Percentiles rank a stretch among this genome's conserved stretches.
Conservation (phyloP, 2,113 vertebrate species). For the Trichomycterus rosablanca region DNA sequence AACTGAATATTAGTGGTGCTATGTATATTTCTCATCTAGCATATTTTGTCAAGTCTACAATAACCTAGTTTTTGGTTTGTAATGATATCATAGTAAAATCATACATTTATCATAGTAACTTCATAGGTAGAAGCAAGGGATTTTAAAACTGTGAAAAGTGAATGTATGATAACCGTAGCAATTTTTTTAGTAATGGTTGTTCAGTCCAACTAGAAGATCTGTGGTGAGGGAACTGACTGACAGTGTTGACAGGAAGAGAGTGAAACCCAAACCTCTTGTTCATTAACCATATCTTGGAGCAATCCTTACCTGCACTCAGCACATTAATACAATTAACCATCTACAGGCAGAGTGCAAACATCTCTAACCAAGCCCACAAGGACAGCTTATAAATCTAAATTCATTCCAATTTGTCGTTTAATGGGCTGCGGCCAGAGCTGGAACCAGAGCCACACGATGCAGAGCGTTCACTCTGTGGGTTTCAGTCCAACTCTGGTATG, state of each 20-base stretch:
- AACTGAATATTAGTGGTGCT: no score
- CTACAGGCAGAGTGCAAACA: constrained; percentile 11
- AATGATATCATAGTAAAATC: no score
- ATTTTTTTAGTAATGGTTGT: no score
- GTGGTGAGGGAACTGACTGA: background rate
- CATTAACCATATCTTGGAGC: constrained; percentile 8
- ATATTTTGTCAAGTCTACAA: no score
- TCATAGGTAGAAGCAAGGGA: no score
- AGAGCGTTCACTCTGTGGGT: background rate
- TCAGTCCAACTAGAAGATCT: no score
- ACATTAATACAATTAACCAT: constrained; percentile 9
- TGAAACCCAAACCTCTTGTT: background rate
- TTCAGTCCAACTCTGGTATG: constrained; percentile 15
- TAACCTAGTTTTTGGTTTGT: no score
- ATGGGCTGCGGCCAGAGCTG: background rate
- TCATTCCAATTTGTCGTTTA: constrained; percentile 12
- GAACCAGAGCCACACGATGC: constrained; percentile 2
- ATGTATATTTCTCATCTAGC: no score
- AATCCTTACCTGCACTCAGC: constrained; percentile 6
- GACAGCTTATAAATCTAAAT: constrained; percentile 3
- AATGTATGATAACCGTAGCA: no score
- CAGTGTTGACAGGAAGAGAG: background rate
- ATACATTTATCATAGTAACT: no score
- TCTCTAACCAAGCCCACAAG: background rate
- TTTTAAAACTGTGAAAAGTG: no score